Evolutionary conservation across 1,140 invertebrate species (phyloP).

Genomic region (Agrypnia vestita): DNA sequence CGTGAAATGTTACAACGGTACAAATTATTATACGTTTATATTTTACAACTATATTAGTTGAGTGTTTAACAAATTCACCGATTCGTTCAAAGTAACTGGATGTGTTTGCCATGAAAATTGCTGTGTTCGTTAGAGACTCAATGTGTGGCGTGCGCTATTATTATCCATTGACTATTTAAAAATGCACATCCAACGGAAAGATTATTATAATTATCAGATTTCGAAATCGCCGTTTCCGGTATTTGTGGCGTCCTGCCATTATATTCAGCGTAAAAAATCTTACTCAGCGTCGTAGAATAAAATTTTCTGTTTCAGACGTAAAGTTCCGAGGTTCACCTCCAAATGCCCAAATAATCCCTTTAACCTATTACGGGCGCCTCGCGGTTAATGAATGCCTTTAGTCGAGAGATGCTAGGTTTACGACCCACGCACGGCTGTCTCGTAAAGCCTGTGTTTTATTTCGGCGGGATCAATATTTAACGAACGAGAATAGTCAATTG

Average conservation of each 20-base stretch:
- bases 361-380: background rate
- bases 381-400: constrained; percentile 19
- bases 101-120: background rate
- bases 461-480: constrained; percentile 24
- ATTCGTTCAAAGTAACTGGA: background rate
- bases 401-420: constrained; percentile 6
- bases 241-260: constrained; percentile 5
- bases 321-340: background rate
- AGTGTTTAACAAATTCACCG: background rate
- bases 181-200: constrained; percentile 34
- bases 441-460: constrained; percentile 37
- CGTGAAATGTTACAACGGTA: no score
- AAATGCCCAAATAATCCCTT: background rate
- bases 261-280: background rate
- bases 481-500: constrained; percentile 39
- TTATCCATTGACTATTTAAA: constrained; percentile 3
- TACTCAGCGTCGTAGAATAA: background rate
- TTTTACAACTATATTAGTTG: no score
- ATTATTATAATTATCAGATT: background rate
- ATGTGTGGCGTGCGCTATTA: background rate
- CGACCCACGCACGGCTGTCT: constrained; percentile 2
- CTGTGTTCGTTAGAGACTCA: constrained; percentile 1
- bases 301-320: no score
- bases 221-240: constrained; percentile 27
- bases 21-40: no score